Evolutionary conservation across 1,140 invertebrate species (phyloP), one percentile per base, ranked within the genome.

Genomic region (Bathynomus jamesi): DNA sequence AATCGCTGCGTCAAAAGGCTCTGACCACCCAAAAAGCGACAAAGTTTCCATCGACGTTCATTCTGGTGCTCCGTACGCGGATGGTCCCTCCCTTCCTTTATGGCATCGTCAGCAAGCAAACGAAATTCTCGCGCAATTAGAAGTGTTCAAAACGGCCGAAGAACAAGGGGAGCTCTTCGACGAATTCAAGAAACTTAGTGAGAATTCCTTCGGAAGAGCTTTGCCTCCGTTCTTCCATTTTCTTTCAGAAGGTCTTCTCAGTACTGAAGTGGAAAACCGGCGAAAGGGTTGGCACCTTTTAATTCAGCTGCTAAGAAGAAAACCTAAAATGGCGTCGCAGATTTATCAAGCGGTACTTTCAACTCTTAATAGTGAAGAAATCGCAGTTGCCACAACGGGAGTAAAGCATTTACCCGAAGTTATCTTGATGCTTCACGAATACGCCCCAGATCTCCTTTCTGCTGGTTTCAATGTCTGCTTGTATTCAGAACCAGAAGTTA

Each of bases 301-400:
- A 78, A 68, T 77, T 67, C 70, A 79, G 75, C 40, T 78, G 28
- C 28, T 79, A 32, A 65, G 67, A 30, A 72, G 78, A 65, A 69
- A 27, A 79, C 83, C 61, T 81, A 83, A 24, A 82, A 84, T 75
- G 78, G 83, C 75, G 70, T 81, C 7, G 5, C 65, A 69, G n/a
- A 81, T 81, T 31, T 74, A 78, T 5, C 83, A 85, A 32, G 89
- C 90, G 70, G 82, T 96, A 0, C 86, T 90, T 46, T 87, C 88
- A 0, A 90, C 91, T 78, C 85, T 96, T 32, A 87, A 90, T 75
- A 93, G 91, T 80, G 83, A 96, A 53, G 88, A 93, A 63, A 89
- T 88, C 75, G 83, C 87, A 24, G 89, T 91, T 78, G 87, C 90
- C 0, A 91, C 93, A 21, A 29, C 25, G 24, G 65, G 28, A 32